Base-by-base conservation (phyloP, 2,888 invertebrate species). In the Mimachlamys varia region DNA sequence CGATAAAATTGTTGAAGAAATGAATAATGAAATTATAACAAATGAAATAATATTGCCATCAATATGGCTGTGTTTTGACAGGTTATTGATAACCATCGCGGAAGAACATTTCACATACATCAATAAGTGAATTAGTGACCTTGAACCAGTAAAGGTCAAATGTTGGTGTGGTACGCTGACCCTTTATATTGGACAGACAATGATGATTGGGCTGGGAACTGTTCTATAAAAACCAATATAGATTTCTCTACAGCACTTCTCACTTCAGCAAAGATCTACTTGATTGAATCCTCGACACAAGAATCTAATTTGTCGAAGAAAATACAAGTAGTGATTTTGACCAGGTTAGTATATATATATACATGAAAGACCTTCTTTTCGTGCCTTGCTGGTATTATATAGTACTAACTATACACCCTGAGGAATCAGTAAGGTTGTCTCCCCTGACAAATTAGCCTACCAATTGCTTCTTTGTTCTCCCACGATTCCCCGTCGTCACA, bases 361-460 rank as follows among this genome's bases (percentile, higher is more conserved):
- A 76, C 33, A 76, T 76, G 76, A 12, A 76, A 22, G 76, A 19
- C 19, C 19, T 55, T 55, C 13, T 55, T 55, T 55, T 55, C 55
- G 55, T 55, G 58, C 22, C 58, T 58, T 58, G 58, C 22, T 58
- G 58, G 10, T 19, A 58, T 58, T 22, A 58, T n/a, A 10, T 22
- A 58, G 58, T 7, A 58, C 58, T n/a, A 58, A 58, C 58, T 58
- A 58, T 58, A 76, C 12, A 10, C 33, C 76, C 76, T 33, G 27
- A 4, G 13, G 33, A 76, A 76, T 76, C 76, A 27, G 76, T 76
- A 33, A 76, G 58, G n/a, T 58, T 58, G n/a, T 7, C 76, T 76
- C 76, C 76, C 76, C 33, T 76, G 76, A 76, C 76, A 76, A 76
- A 76, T 76, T 76, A 76, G 3, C 76, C 76, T n/a, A n/a, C n/a